Evolutionary conservation across 2,888 invertebrate genomes (phyloP).

Genomic region (Mantis religiosa): DNA sequence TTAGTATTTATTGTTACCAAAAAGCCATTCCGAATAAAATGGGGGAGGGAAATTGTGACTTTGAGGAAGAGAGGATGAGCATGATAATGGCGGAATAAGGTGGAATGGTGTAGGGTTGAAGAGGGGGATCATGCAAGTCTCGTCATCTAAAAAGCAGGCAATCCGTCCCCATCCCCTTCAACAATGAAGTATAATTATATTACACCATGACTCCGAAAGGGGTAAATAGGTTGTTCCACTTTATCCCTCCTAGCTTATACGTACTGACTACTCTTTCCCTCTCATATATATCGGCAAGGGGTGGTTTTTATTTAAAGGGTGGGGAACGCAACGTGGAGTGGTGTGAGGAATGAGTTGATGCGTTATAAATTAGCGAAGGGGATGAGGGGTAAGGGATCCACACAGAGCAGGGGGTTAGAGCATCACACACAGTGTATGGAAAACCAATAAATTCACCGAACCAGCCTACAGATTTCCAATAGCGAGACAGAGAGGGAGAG

Average conservation of each 20-base stretch:
- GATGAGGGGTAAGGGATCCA: not conserved
- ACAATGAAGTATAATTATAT: slow-evolving; percentile 17
- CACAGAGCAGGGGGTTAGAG: not conserved
- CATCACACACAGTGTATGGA: slow-evolving; percentile 29
- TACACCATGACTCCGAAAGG: not conserved
- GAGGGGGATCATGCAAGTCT: not conserved
- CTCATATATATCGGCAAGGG: slow-evolving; percentile 12
- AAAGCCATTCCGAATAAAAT: slow-evolving; percentile 4
- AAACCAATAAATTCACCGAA: slow-evolving; percentile 31
- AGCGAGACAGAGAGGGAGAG: slow-evolving; percentile 17
- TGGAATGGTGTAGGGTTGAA: not conserved
- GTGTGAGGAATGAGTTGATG: slow-evolving; percentile 23
- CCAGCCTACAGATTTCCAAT: slow-evolving; percentile 31
- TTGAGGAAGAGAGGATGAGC: not conserved
- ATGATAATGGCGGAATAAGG: not conserved
- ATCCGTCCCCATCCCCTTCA: not conserved
- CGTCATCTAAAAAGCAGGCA: not conserved
- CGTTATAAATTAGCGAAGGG: slow-evolving; percentile 23
- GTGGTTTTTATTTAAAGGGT: slow-evolving; percentile 23
- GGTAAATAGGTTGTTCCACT: slow-evolving; percentile 5
- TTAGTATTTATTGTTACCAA: not conserved
- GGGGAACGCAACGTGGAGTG: slow-evolving; percentile 1
- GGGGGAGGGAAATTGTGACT: not conserved
- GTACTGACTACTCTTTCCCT: slow-evolving; percentile 12
- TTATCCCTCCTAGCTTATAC: not conserved